Evolutionary conservation across 2,797 vertebrate species (phyloP).

Genomic region (Sandelia bainsii): DNA sequence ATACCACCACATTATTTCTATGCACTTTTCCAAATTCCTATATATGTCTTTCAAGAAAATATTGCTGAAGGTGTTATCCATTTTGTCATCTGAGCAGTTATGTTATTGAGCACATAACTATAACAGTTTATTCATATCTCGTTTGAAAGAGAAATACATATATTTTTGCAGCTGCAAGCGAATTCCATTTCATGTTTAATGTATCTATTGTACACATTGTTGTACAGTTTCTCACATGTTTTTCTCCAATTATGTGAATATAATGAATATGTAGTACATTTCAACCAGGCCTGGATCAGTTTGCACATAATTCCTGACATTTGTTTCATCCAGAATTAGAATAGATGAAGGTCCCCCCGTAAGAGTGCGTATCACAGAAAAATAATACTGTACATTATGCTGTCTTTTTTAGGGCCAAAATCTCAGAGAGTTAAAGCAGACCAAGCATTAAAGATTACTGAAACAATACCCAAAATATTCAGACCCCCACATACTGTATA

Average conservation of each 20-base stretch:
- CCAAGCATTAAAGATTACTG: slow-evolving; percentile 10
- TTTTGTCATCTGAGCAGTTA: slow-evolving; percentile 12
- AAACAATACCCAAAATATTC: slow-evolving; percentile 39
- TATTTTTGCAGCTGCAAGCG: slow-evolving; percentile 1
- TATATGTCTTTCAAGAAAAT: slow-evolving; percentile 21
- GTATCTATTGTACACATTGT: not conserved
- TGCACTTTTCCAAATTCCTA: slow-evolving; percentile 4
- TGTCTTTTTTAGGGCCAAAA: slow-evolving; percentile 14
- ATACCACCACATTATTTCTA: slow-evolving; percentile 46
- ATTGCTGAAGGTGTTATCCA: slow-evolving; percentile 4
- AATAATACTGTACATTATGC: slow-evolving; percentile 6
- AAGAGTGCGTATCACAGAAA: not conserved
- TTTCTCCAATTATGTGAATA: not conserved
- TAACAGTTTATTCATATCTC: too few species aligned
- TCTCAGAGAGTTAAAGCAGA: slow-evolving; percentile 17
- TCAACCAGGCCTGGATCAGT: slow-evolving; percentile 11
- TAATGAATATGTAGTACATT: not conserved
- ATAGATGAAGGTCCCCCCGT: slow-evolving; percentile 12
- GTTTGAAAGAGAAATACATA: too few species aligned
- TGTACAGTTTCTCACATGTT: not conserved
- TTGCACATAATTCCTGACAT: slow-evolving; percentile 2
- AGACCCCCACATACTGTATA: not conserved
- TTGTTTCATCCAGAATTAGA: not conserved
- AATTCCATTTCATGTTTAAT: not conserved
- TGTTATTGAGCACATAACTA: slow-evolving; percentile 1